Percentiles rank a stretch among this genome's conserved stretches.
These are phyloP conservation scores for Phoebastria nigripes DNA, from an alignment of 2,797 vertebrate species.

Conservation along the genomic window DNA sequence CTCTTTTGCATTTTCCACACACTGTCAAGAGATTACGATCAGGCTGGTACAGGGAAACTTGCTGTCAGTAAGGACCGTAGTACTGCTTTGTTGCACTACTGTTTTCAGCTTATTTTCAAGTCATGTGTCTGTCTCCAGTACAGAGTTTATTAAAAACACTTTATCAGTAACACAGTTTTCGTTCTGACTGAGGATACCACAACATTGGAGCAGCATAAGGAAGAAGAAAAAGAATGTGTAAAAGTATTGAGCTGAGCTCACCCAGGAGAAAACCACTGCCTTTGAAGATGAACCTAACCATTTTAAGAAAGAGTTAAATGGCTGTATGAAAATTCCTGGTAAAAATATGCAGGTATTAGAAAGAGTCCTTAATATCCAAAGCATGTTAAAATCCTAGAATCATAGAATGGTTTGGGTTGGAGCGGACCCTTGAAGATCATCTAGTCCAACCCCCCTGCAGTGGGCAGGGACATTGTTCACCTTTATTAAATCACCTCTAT, in stretches of 20 bases:
- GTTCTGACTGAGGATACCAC: not conserved
- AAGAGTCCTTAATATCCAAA: not conserved
- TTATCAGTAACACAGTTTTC: not conserved
- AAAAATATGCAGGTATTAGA: not conserved
- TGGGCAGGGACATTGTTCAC: not conserved
- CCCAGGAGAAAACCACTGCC: not conserved
- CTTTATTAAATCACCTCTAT: not conserved
- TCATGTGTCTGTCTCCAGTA: not conserved
- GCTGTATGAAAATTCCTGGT: not conserved
- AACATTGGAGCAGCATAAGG: not conserved
- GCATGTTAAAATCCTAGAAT: not conserved
- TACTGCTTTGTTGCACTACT: not conserved
- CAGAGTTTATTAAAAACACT: not conserved
- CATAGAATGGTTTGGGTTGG: not conserved
- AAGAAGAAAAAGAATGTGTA: not conserved
- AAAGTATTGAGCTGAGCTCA: not conserved
- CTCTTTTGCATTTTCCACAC: not conserved
- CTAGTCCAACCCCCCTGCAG: accelerated
- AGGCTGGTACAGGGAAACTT: not conserved
- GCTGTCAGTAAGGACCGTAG: not conserved
- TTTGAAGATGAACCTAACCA: not conserved
- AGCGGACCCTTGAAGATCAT: not conserved
- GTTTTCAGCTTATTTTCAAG: not conserved
- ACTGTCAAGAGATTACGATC: not conserved
- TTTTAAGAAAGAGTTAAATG: not conserved